Conservation (phyloP, 2,113 vertebrate species). For the Electrona antarctica region DNA sequence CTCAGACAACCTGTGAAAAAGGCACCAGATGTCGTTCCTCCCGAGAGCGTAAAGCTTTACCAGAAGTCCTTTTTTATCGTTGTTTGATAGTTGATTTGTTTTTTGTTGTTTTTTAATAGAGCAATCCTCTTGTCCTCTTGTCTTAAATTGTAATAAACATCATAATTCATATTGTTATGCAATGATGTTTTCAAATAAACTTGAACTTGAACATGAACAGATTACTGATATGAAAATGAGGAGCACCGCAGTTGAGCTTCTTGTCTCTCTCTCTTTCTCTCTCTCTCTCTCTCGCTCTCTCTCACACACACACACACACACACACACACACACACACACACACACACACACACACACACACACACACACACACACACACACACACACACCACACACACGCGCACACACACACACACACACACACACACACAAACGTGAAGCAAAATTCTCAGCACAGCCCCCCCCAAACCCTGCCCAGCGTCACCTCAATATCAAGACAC, state of each 20-base stretch:
- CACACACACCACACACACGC: background rate
- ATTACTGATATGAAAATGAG: background rate
- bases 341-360: background rate
- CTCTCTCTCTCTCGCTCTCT: background rate
- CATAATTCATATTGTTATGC: too few species aligned
- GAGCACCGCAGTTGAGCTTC: background rate
- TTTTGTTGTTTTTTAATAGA: too few species aligned
- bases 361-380: background rate
- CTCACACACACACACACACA: background rate
- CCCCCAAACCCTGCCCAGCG: constrained; percentile 83
- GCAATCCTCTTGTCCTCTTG: too few species aligned
- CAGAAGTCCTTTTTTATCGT: too few species aligned
- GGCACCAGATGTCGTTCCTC: too few species aligned
- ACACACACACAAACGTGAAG: background rate
- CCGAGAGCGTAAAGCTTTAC: too few species aligned
- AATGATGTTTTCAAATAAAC: too few species aligned
- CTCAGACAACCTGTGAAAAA: too few species aligned
- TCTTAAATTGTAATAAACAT: too few species aligned
- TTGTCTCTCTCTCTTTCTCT: background rate
- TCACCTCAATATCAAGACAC: constrained; percentile 72
- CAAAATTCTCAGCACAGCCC: constrained; percentile 39
- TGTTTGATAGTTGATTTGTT: too few species aligned
- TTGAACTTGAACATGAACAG: too few species aligned
- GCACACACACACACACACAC: background rate
- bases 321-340: background rate